Conservation (phyloP, 2,888 invertebrate species). For the Aphidoletes aphidimyza region DNA sequence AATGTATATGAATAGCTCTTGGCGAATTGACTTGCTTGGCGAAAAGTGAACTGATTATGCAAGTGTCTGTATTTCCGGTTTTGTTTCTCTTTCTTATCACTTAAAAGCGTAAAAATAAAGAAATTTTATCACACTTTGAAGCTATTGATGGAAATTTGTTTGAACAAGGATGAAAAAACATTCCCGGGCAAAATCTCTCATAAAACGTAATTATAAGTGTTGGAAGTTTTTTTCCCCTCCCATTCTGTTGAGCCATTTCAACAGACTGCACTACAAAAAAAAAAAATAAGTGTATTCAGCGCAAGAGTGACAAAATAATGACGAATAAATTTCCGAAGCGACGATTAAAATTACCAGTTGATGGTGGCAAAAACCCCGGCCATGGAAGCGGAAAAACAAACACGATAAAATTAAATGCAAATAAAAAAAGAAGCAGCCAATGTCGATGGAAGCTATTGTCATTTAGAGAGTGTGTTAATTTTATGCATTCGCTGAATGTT, state of each 20-base stretch:
- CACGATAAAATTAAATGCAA: slow-evolving; percentile 46
- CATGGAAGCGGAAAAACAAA: slow-evolving; percentile 39
- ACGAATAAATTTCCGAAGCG: slow-evolving; percentile 43
- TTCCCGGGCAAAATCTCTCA: neutral
- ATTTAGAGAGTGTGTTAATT: slow-evolving; percentile 41
- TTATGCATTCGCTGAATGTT: slow-evolving; percentile 27
- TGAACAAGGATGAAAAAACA: neutral
- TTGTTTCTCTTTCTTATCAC: neutral
- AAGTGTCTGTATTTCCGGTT: neutral
- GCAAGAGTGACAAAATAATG: slow-evolving; percentile 1
- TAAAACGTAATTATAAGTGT: neutral
- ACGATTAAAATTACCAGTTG: slow-evolving; percentile 44
- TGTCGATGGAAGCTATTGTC: slow-evolving; percentile 16
- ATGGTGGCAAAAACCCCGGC: slow-evolving; percentile 28
- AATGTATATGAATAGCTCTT: too few relatives aligned
- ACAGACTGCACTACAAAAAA: neutral
- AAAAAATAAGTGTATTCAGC: neutral
- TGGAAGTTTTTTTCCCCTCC: neutral
- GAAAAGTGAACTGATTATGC: neutral
- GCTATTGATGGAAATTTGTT: neutral
- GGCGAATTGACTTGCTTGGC: too few relatives aligned
- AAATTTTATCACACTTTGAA: neutral
- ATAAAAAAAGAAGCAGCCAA: neutral
- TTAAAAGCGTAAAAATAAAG: neutral
- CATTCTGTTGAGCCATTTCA: neutral